These are phyloP conservation scores for Idaea straminata DNA, from an alignment of 2,888 invertebrate genomes.

Conservation along the genomic window DNA sequence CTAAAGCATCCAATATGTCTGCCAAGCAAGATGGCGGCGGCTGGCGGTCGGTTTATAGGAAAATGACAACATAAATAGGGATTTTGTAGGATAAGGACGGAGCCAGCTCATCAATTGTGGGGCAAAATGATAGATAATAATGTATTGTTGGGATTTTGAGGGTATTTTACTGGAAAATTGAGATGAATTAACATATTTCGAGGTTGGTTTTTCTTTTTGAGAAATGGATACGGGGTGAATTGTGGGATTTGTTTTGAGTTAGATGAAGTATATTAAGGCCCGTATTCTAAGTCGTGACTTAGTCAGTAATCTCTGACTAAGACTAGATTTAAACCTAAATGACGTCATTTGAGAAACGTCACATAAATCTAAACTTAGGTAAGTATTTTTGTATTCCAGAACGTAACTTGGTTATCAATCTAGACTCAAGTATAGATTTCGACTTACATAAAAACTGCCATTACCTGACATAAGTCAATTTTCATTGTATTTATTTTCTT, in stretches of 20 bases:
- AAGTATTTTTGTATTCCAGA: too few relatives aligned
- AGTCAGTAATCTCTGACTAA: too few relatives aligned
- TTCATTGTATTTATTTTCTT: too few relatives aligned
- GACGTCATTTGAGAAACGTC: too few relatives aligned
- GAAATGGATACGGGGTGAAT: conserved; percentile 13
- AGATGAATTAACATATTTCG: not conserved
- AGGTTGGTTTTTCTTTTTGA: not conserved
- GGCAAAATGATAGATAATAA: conserved; percentile 1
- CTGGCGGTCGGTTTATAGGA: conserved; percentile 10
- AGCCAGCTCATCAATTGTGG: conserved; percentile 1
- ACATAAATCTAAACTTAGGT: too few relatives aligned
- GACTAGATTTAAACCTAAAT: too few relatives aligned
- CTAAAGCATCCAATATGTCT: conserved; percentile 12
- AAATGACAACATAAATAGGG: conserved; percentile 26
- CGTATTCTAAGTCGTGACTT: too few relatives aligned
- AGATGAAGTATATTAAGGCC: conserved; percentile 5
- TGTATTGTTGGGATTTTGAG: conserved; percentile 1
- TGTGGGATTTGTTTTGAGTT: conserved; percentile 11
- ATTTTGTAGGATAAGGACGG: conserved; percentile 8
- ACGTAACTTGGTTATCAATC: too few relatives aligned
- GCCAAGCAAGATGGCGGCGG: conserved; percentile 21
- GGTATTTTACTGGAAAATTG: not conserved
- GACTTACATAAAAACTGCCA: too few relatives aligned
- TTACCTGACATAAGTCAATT: too few relatives aligned
- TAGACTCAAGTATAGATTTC: too few relatives aligned